A percentile compares a stretch with the other conserved stretches of the same genome.
Conservation (phyloP, 1,140 invertebrate genomes). For the Atta texana region DNA sequence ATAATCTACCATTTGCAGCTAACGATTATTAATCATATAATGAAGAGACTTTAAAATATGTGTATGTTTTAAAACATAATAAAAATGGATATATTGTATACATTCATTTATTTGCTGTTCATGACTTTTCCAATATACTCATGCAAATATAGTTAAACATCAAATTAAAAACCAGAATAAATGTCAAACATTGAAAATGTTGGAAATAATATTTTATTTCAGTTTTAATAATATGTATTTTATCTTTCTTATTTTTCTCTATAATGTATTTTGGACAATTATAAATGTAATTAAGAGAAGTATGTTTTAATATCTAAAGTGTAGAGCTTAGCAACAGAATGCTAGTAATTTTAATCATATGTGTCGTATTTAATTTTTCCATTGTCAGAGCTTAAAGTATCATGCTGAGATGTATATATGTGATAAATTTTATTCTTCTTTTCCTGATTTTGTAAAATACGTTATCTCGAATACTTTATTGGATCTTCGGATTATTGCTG, state of each 20-base stretch:
- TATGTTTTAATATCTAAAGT: neutral
- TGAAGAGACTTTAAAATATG: neutral
- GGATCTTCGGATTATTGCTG: neutral
- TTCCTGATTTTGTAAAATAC: neutral
- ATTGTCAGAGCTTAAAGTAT: neutral
- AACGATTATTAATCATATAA: conserved; percentile 38
- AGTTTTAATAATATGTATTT: neutral
- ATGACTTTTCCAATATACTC: neutral
- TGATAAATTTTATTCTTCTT: neutral
- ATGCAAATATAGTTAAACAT: neutral
- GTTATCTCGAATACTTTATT: neutral
- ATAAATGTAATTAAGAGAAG: neutral
- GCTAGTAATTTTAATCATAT: neutral
- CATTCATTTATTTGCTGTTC: neutral
- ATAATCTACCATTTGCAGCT: conserved; percentile 17
- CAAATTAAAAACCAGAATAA: neutral
- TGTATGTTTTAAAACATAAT: conserved; percentile 12
- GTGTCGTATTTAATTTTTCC: neutral
- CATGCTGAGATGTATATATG: neutral
- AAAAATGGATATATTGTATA: conserved; percentile 1
- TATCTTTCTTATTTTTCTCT: neutral
- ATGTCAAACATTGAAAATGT: neutral
- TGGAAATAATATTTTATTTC: neutral
- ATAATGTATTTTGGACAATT: neutral
- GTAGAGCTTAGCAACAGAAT: neutral